These are phyloP conservation scores for Gymnoscopelus braueri DNA, from an alignment of 2,797 vertebrate species.

Conservation along the genomic window DNA sequence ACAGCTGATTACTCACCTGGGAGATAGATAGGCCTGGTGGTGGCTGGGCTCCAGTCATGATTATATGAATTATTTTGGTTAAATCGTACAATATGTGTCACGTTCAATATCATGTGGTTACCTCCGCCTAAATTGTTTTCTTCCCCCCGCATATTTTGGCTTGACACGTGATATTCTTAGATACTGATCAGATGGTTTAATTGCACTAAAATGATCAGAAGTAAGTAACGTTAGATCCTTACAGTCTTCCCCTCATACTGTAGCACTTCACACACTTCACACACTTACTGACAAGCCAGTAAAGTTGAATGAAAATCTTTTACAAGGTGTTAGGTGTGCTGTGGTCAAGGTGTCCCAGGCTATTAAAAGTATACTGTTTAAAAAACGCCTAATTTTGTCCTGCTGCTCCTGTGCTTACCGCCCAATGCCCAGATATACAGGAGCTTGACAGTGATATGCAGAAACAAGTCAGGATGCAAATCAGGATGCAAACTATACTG, in stretches of 20 bases:
- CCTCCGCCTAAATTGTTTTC: constrained; percentile 1
- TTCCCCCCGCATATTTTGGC: background rate
- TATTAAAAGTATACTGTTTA: constrained; percentile 23
- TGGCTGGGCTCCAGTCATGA: constrained; percentile 21
- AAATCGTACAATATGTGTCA: constrained; percentile 27
- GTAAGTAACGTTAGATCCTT: too few relatives aligned
- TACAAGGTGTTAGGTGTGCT: constrained; percentile 37
- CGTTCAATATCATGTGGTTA: constrained; percentile 15
- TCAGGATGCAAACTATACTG: too few relatives aligned
- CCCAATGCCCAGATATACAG: background rate
- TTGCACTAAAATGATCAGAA: background rate
- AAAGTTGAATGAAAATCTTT: constrained; percentile 27
- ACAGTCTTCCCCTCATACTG: background rate
- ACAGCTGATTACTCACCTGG: constrained; percentile 67
- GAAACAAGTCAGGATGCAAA: too few relatives aligned
- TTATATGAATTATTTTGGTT: constrained; percentile 40
- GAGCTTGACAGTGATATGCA: too few relatives aligned
- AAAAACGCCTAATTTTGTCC: constrained; percentile 6
- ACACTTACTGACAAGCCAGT: constrained; percentile 27
- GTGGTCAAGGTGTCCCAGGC: constrained; percentile 30
- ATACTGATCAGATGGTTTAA: constrained; percentile 9
- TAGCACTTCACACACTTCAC: constrained; percentile 17
- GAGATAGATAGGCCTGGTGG: constrained; percentile 50
- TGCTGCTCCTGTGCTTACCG: constrained; percentile 5
- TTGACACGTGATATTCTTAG: background rate